Evolutionary conservation across 2,113 vertebrate genomes (phyloP), one percentile per base, ranked within the genome.

Genomic region (Prolemur simus): DNA sequence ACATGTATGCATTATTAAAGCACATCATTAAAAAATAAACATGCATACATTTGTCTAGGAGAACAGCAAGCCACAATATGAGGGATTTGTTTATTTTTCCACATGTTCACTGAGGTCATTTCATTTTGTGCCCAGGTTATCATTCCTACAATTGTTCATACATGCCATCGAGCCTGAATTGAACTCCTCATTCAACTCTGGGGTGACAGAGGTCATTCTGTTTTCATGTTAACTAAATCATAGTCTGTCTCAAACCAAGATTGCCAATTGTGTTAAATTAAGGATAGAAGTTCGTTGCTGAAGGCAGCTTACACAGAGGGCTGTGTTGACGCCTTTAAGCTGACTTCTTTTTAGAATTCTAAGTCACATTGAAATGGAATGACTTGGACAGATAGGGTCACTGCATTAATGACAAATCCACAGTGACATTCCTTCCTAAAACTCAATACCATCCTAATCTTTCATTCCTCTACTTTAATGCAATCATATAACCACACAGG

Each of bases 321-420:
- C 18, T 60, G 42, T 83, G 76, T 64, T 32, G 95, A 45, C 84
- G 45, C 87, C 96, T 97, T 95, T 95, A 87, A 98, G 87, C 71
- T 95, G 96, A 95, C 58, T 98, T 97, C 23, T 3, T 56, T 95
- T 98, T 95, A 85, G 15, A 91, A 97, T 97, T 97, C 47, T 56
- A 96, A 97, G 68, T 91, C 90, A 87, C 92, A 96, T 82, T 96
- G 96, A 81, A 98, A 89, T 58, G 66, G 94, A 98, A 98, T 97
- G 64, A 21, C 92, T 96, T 93, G 93, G 52, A 93, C 32, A 95
- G 97, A 98, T 95, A 98, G 69, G 89, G 95, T 96, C 92, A 92
- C 93, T 93, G 96, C 83, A 96, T 97, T 97, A 97, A 96, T 89
- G 86, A 83, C 92, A 97, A 98, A 97, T 60, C 80, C 63, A 83